Percentiles rank a stretch among this genome's conserved stretches.
Evolutionary conservation across 2,888 invertebrate genomes (phyloP).

Genomic region (Mesopsocus fuscifrons): DNA sequence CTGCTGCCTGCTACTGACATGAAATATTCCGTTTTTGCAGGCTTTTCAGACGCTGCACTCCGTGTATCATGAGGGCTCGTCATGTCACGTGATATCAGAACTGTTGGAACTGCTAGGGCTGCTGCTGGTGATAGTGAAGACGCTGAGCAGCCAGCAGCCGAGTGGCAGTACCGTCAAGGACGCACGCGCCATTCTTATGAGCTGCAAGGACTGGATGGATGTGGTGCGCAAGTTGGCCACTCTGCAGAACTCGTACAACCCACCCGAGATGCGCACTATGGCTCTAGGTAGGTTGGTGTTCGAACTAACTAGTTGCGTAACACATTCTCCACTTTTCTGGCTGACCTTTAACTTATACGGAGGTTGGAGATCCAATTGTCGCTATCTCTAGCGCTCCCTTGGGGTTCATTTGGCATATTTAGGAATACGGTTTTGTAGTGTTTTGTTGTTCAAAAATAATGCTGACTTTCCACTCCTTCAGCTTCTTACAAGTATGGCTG

Average conservation of each 20-base stretch:
- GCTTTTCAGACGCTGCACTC: slow-evolving; percentile 79
- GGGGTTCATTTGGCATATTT: no score
- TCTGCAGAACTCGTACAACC: slow-evolving; percentile 73
- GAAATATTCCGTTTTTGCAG: slow-evolving; percentile 38
- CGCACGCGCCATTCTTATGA: slow-evolving; percentile 40
- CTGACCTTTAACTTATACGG: no score
- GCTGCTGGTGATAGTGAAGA: slow-evolving; percentile 20
- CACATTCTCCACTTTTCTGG: neutral
- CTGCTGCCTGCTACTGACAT: no score
- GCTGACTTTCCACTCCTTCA: no score
- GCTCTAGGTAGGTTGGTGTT: slow-evolving; percentile 59
- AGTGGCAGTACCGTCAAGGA: slow-evolving; percentile 35
- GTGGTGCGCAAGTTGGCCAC: slow-evolving; percentile 72
- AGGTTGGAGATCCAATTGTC: no score
- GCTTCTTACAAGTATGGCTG: no score
- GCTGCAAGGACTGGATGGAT: slow-evolving; percentile 75
- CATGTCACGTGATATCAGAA: slow-evolving; percentile 68
- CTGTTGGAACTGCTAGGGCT: slow-evolving; percentile 56
- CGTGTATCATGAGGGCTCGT: slow-evolving; percentile 86
- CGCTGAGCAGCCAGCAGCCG: neutral
- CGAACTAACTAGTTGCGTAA: slow-evolving; percentile 22
- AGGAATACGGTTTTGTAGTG: no score
- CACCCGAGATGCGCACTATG: slow-evolving; percentile 59
- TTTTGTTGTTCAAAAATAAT: no score
- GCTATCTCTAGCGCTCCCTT: no score